Conservation (phyloP, 2,797 vertebrate genomes). For the Chloroceryle amazona region DNA sequence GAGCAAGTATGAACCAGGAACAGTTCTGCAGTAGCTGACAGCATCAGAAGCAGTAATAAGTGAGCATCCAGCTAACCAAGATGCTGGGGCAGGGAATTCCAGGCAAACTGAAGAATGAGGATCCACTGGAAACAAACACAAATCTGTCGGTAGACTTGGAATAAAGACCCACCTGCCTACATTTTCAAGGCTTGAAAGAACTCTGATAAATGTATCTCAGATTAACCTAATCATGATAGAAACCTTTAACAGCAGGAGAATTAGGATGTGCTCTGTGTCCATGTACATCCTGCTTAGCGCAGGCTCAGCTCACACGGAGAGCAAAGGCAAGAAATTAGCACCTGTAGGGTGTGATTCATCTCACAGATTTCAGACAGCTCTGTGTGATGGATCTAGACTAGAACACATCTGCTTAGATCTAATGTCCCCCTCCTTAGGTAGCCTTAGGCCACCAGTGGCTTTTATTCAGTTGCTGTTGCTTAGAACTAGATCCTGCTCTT, state of each 20-base stretch:
- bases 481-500: neutral
- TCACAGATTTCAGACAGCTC: neutral
- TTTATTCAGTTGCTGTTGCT: neutral
- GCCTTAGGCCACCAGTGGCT: neutral
- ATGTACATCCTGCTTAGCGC: neutral
- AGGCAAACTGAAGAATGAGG: neutral
- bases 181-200: neutral
- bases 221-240: neutral
- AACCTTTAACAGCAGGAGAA: neutral
- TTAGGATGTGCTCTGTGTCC: neutral
- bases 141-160: neutral
- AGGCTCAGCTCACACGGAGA: neutral
- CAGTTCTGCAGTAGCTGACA: constrained; percentile 6
- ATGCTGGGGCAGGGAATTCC: neutral
- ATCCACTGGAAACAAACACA: neutral
- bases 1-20: neutral
- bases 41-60: neutral
- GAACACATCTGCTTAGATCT: neutral
- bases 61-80: neutral
- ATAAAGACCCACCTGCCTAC: neutral
- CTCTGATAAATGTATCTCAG: neutral
- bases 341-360: neutral
- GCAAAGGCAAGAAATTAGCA: neutral
- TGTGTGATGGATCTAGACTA: neutral
- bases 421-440: neutral